Evolutionary conservation across 1,140 invertebrate species (phyloP), one percentile per base, ranked within the genome.

Genomic region (Colletes latitarsis): DNA sequence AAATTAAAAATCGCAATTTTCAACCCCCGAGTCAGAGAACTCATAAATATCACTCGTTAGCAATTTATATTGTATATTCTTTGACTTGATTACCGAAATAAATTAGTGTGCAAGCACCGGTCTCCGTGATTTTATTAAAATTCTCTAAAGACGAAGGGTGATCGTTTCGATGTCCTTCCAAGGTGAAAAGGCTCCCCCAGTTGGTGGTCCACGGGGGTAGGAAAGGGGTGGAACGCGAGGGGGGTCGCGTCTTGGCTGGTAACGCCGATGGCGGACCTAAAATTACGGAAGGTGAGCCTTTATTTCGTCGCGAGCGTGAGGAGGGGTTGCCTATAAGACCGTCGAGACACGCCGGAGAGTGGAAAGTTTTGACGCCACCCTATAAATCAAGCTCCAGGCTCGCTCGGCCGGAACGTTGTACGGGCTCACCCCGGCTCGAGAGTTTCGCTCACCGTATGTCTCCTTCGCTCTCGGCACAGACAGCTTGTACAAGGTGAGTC

Each of bases 331-430:
- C 73, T 85, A 82, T 87, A 87, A 82, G 77, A 63, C 77, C 63
- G 77, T 8, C 67, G 74, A 86, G 85, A 90, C 86, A 90, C 77
- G 78, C 55, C 74, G 82, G 70, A 84, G 87, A 92, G 90, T 92
- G 87, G 85, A 92, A 93, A 93, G 92, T 93, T 93, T 93, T 92
- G 91, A 93, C 90, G 90, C 78, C 89, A 89, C 82, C 87, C 86
- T 91, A 91, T 93, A 93, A 93, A 93, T 93, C 92, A 93, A 87
- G 77, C 85, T 64, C 57, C 82, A 76, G 78, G 83, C 84, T 71
- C 86, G 85, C 88, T 88, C 88, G 67, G 73, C 85, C 90, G 84
- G 81, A 88, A 89, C 86, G 84, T 76, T 88, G 85, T 86, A 75
- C 81, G 74, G 85, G 84, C 82, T 87, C 82, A 84, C 85, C 81